Conservation (phyloP, 2,888 invertebrate genomes). For the Pachycephus smyrnensis region DNA sequence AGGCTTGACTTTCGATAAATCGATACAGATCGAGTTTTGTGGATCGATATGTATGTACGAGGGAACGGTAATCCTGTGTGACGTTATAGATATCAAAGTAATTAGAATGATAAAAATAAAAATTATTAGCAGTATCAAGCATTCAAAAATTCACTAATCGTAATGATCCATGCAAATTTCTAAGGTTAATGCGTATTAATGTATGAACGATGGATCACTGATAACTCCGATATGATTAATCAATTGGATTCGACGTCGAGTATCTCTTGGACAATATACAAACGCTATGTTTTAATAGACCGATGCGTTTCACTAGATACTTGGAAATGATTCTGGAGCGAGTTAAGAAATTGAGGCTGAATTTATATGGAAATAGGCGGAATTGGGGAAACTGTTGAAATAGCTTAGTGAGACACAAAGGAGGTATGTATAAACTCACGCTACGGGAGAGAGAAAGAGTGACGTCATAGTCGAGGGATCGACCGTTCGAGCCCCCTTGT, state of each 20-base stretch:
- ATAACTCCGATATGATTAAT: background rate
- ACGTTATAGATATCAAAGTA: background rate
- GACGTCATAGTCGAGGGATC: constrained; percentile 47
- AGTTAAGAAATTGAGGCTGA: background rate
- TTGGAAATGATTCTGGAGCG: background rate
- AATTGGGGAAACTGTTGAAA: background rate
- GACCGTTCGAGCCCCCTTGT: constrained; percentile 56
- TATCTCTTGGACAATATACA: background rate
- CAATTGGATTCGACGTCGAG: background rate
- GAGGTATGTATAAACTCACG: background rate
- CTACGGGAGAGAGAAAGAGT: constrained; percentile 5
- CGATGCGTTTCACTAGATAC: background rate
- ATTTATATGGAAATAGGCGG: background rate
- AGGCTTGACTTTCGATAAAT: background rate
- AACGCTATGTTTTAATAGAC: background rate
- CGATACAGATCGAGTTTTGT: background rate
- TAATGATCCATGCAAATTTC: background rate
- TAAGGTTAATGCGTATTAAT: background rate
- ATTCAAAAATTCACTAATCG: background rate
- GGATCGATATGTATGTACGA: background rate
- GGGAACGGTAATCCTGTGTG: background rate
- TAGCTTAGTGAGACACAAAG: background rate
- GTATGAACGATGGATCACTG: background rate
- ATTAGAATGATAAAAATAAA: background rate
- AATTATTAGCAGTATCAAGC: background rate